Conservation (phyloP, 1,140 invertebrate genomes). For the Goniozus legneri region DNA sequence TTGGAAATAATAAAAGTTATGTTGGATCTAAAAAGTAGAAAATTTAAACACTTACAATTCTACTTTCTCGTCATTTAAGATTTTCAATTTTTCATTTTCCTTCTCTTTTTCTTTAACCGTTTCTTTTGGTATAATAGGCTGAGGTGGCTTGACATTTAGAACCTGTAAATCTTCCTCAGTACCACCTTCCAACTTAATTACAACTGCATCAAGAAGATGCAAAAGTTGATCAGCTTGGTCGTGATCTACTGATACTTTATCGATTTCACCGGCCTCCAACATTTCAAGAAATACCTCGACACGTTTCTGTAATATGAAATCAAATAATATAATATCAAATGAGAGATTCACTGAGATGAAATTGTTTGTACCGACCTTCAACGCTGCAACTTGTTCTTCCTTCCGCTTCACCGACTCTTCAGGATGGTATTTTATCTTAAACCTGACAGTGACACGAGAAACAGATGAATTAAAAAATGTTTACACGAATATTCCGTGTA, state of each 20-base stretch:
- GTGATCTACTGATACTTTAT: slow-evolving; percentile 79
- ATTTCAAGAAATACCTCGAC: slow-evolving; percentile 89
- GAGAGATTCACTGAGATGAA: background rate
- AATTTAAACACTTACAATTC: slow-evolving; percentile 22
- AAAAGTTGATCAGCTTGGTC: slow-evolving; percentile 84
- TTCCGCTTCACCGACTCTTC: slow-evolving; percentile 90
- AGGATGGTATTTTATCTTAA: slow-evolving; percentile 98
- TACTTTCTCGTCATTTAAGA: slow-evolving; percentile 39
- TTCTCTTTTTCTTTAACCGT: slow-evolving; percentile 41
- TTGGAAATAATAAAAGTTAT: slow-evolving; percentile 1
- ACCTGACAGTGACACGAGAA: slow-evolving; percentile 67
- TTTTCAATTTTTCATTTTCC: slow-evolving; percentile 43
- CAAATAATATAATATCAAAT: background rate
- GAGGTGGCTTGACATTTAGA: slow-evolving; percentile 65
- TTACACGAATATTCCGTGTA: too few relatives aligned
- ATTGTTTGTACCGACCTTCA: slow-evolving; percentile 70
- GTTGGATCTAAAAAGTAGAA: background rate
- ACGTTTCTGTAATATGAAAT: slow-evolving; percentile 65
- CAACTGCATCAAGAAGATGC: slow-evolving; percentile 89
- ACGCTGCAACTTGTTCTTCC: slow-evolving; percentile 77
- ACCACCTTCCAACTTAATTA: slow-evolving; percentile 95
- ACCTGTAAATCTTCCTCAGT: slow-evolving; percentile 89
- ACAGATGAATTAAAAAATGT: slow-evolving; percentile 19
- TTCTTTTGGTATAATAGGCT: slow-evolving; percentile 30
- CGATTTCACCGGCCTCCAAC: slow-evolving; percentile 69